Evolutionary conservation across 2,797 vertebrate genomes (phyloP).

Genomic region (Arctocebus calabarensis): DNA sequence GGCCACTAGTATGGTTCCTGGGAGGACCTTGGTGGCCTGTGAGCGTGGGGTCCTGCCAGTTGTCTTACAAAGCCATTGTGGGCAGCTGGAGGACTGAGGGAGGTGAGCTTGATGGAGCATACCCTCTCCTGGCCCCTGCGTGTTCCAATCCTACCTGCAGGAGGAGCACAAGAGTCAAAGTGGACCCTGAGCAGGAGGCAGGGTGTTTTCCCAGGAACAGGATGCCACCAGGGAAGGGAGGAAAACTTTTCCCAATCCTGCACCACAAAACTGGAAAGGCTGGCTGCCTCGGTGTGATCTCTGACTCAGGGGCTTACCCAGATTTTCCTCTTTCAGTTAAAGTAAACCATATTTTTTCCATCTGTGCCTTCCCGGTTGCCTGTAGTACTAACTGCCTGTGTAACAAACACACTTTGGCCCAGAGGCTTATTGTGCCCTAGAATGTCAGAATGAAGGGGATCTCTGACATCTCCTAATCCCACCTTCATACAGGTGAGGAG

Average conservation of each 20-base stretch:
- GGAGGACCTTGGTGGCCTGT: neutral
- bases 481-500: neutral
- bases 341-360: constrained; percentile 74
- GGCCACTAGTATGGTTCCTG: neutral
- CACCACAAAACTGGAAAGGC: constrained; percentile 64
- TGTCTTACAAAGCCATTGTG: neutral
- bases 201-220: constrained; percentile 40
- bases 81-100: too few relatives aligned
- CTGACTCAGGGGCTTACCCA: constrained; percentile 80
- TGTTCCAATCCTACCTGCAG: constrained; percentile 63
- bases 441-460: neutral
- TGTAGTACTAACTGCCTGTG: neutral
- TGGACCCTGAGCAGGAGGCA: neutral
- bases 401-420: constrained; percentile 45
- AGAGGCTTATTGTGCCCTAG: neutral
- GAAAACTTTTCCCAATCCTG: constrained; percentile 36
- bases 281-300: constrained; percentile 64
- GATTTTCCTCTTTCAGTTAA: constrained; percentile 77
- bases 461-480: neutral
- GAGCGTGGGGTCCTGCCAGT: neutral
- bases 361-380: constrained; percentile 53
- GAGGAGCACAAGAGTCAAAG: constrained; percentile 22
- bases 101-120: neutral
- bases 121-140: fast-evolving
- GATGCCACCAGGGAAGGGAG: neutral